Base-by-base conservation (phyloP, 2,797 vertebrate species). In the Eospalax fontanierii region DNA sequence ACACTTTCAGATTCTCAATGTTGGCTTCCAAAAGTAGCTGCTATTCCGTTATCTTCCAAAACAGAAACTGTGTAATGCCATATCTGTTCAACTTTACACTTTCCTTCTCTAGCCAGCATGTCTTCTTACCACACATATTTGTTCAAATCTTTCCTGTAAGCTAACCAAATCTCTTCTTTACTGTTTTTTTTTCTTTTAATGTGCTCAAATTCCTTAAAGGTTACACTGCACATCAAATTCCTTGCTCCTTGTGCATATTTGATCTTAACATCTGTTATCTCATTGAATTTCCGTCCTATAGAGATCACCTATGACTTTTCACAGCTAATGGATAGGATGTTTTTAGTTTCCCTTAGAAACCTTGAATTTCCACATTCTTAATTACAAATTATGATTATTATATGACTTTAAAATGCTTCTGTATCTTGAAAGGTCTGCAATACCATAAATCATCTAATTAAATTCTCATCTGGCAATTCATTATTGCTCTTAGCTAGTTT, bases 401-500 rank as follows among this genome's bases (percentile, higher is more conserved):
- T 43, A 43, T 33, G 10, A n/a, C 92, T 18, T 63, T 90, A 33
- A 93, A 94, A 88, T 33, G 1, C 6, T 89, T 94, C 73, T 50
- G 14, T 91, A 54, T 19, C 15, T 91, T 46, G 89, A 88, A 85
- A 85, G 79, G 35, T 81, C n/a, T 83, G 61, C 19, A 75, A 43
- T 57, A 63, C 0, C 6, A n/a, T 83, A 4, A 92, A 85, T 83
- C 68, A 6, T 89, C 21, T 71, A 91, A 80, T 63, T 66, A 87
- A 78, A 59, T 1, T 59, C 4, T 95, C 15, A 79, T 22, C 7
- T 24, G 9, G 16, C 14, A 85, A 35, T 40, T 83, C 30, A 87
- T n/a, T n/a, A n/a, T 82, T 88, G 9, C 59, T 92, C 24, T 94
- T 70, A 21, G 90, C 87, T 90, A n/a, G n/a, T n/a, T n/a, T n/a